phyloP scores from a whole-genome alignment of 2,113 vertebrate genomes.

The Ciconia boyciana region DNA sequence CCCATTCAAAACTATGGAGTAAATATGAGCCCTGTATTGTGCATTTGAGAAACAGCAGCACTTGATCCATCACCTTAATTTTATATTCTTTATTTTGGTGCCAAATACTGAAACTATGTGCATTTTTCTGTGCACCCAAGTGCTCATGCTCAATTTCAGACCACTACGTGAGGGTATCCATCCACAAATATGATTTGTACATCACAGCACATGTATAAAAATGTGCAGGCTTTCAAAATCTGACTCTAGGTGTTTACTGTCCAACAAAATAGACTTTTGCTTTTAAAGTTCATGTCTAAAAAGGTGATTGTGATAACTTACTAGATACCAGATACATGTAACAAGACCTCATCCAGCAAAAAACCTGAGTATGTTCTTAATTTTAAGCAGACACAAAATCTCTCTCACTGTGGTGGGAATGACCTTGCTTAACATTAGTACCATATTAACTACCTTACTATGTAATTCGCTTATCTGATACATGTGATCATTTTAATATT shows the following conservation, averaged over 20 bases:
- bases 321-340: background rate
- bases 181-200: background rate
- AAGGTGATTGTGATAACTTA: background rate
- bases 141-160: background rate
- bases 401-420: background rate
- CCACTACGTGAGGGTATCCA: background rate
- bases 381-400: background rate
- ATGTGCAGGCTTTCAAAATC: background rate
- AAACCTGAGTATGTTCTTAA: background rate
- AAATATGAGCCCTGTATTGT: background rate
- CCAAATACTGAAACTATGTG: background rate
- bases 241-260: background rate
- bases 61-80: background rate
- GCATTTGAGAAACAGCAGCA: background rate
- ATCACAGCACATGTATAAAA: background rate
- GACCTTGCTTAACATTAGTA: background rate
- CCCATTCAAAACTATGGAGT: background rate
- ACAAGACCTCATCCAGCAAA: background rate
- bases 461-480: background rate
- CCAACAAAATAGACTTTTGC: background rate
- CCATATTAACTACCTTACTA: background rate
- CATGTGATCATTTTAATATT: background rate
- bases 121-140: background rate
- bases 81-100: background rate
- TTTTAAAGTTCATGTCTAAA: background rate